A percentile compares a stretch with the other conserved stretches of the same genome.
phyloP scores from a whole-genome alignment of 2,797 vertebrate species.

The Myripristis jacobus region DNA sequence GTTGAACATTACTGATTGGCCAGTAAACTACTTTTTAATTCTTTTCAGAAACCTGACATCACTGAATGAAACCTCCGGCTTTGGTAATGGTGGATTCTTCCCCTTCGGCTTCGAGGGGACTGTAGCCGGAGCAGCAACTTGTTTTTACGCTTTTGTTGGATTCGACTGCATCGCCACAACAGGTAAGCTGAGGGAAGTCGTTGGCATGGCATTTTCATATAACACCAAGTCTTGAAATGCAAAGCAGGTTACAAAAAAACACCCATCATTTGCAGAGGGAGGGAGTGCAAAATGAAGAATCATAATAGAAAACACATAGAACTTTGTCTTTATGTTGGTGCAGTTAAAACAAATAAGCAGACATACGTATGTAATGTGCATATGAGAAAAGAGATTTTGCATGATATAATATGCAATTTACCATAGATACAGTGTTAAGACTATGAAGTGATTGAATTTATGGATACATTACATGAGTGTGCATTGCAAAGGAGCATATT shows the following conservation, averaged over 20 bases:
- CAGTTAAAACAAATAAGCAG: no score
- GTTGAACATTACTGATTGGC: background rate
- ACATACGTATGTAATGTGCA: no score
- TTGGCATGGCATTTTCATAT: background rate
- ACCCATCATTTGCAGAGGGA: background rate
- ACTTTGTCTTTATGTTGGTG: no score
- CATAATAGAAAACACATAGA: background rate
- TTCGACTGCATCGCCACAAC: slow-evolving; percentile 92
- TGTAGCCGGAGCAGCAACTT: slow-evolving; percentile 89
- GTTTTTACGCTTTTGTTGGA: slow-evolving; percentile 93
- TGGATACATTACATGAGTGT: no score
- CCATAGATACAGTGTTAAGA: no score
- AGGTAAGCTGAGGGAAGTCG: slow-evolving; percentile 67
- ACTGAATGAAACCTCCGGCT: slow-evolving; percentile 62
- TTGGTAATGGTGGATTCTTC: slow-evolving; percentile 84
- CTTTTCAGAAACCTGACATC: slow-evolving; percentile 62
- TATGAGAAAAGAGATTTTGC: background rate
- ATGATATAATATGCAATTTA: background rate
- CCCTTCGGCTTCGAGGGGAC: slow-evolving; percentile 89
- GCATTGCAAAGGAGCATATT: background rate
- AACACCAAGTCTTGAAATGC: background rate
- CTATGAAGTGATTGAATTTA: no score
- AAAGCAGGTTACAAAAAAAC: background rate
- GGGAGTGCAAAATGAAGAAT: background rate
- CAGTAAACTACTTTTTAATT: background rate